A percentile compares a stretch with the other conserved stretches of the same genome.
These are phyloP conservation scores for Peromyscus leucopus DNA, from an alignment of 2,113 vertebrate species.

Conservation along the genomic window DNA sequence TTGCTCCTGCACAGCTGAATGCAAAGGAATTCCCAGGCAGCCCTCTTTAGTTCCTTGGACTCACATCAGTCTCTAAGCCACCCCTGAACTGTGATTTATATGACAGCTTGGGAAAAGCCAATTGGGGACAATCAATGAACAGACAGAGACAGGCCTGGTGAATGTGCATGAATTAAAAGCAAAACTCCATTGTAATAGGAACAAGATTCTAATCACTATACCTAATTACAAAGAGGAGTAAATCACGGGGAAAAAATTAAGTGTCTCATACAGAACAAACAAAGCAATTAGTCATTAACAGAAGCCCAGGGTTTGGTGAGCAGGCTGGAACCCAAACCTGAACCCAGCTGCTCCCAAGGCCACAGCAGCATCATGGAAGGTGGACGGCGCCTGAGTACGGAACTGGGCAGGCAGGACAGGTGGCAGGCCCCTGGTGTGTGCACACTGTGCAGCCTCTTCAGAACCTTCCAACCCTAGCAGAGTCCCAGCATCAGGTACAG, in stretches of 20 bases:
- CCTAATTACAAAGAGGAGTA: slow-evolving; percentile 82
- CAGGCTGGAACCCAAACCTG: slow-evolving; percentile 2
- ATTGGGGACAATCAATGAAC: slow-evolving; percentile 73
- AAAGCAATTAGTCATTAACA: slow-evolving; percentile 80
- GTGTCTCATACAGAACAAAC: slow-evolving; percentile 80
- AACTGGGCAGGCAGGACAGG: not conserved
- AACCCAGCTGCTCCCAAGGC: not conserved
- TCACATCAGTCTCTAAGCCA: slow-evolving; percentile 48
- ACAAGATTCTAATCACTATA: slow-evolving; percentile 84
- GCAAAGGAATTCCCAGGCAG: slow-evolving; percentile 15
- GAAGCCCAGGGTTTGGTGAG: slow-evolving; percentile 61
- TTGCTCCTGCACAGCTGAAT: not conserved
- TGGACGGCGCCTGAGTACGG: not conserved
- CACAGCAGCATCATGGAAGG: accelerated
- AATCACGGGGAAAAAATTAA: slow-evolving; percentile 77
- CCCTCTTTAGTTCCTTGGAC: slow-evolving; percentile 22
- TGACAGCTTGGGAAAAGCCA: slow-evolving; percentile 78
- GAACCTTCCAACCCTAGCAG: not conserved
- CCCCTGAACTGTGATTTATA: slow-evolving; percentile 70
- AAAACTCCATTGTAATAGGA: slow-evolving; percentile 80
- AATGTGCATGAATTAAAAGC: slow-evolving; percentile 79
- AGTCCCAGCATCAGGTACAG: not conserved
- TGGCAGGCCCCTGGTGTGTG: not conserved
- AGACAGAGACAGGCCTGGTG: slow-evolving; percentile 65
- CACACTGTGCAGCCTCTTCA: not conserved